Base-by-base conservation (phyloP, 2,888 invertebrate species). In the Lepidochrysops patricia region DNA sequence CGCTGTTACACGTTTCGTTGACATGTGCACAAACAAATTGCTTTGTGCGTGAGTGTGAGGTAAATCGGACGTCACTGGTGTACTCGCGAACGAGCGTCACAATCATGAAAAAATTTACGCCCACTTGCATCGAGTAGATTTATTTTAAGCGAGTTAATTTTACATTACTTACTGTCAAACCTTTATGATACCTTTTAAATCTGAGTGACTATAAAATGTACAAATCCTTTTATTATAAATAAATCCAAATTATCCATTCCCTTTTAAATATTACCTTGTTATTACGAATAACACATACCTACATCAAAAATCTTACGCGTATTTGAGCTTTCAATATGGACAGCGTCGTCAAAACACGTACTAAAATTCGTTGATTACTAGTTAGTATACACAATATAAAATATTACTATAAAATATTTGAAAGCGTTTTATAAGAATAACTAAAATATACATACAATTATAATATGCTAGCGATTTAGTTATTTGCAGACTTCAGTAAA, bases 21-120 rank as follows among this genome's bases (percentile, higher is more conserved):
- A n/a, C n/a, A n/a, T n/a, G n/a, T n/a, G n/a, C n/a, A n/a, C n/a
- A n/a, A n/a, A n/a, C n/a, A n/a, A n/a, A n/a, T n/a, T n/a, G n/a
- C n/a, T 19, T 52, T 52, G 52, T 52, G 52, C 52, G 52, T 52
- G 52, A 27, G 7, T 50, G 13, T 9, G 52, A 52, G 52, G 52
- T 52, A 27, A 27, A 27, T 15, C 26, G 52, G 52, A 52, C 52
- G 52, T n/a, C n/a, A n/a, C n/a, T n/a, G n/a, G n/a, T n/a, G n/a
- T n/a, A n/a, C n/a, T n/a, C n/a, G n/a, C n/a, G n/a, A n/a, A n/a
- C n/a, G n/a, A n/a, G n/a, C n/a, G n/a, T n/a, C n/a, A n/a, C n/a
- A n/a, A n/a, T n/a, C n/a, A n/a, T n/a, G n/a, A n/a, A n/a, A n/a
- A n/a, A n/a, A n/a, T n/a, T n/a, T n/a, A n/a, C n/a, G n/a, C n/a